These are phyloP conservation scores for Cercocebus atys DNA, from an alignment of 2,113 vertebrate species.

Conservation along the genomic window DNA sequence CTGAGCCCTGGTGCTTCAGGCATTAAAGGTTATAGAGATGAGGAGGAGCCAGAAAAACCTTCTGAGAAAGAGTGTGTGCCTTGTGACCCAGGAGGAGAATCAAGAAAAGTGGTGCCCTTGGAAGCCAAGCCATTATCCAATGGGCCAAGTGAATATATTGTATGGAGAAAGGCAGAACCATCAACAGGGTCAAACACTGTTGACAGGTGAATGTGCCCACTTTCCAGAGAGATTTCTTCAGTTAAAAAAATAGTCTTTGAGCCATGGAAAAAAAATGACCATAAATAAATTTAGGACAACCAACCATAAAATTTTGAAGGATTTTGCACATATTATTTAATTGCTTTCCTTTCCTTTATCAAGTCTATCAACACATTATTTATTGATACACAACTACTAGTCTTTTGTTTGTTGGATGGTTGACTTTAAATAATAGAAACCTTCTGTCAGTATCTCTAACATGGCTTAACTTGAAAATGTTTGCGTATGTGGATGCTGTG, in stretches of 20 bases:
- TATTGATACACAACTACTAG: not conserved
- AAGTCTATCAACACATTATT: not conserved
- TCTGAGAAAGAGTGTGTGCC: not conserved
- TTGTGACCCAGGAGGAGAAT: not conserved
- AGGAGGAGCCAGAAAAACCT: not conserved
- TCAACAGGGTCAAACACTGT: too few relatives aligned
- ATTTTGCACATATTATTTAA: not conserved
- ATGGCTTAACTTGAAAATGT: not conserved
- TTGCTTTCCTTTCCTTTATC: not conserved
- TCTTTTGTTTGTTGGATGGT: not conserved
- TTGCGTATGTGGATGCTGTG: not conserved
- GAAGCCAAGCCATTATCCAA: too few relatives aligned
- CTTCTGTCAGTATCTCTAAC: not conserved
- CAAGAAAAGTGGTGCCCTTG: not conserved
- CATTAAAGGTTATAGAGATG: not conserved
- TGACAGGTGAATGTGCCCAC: not conserved
- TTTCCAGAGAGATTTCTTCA: not conserved
- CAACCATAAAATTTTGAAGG: not conserved
- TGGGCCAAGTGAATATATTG: not conserved
- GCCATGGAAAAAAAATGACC: not conserved
- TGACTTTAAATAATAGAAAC: not conserved
- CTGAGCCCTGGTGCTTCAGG: not conserved
- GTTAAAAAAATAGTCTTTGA: not conserved
- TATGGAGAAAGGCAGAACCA: not conserved
- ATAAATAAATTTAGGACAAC: not conserved